Evolutionary conservation across 2,113 vertebrate species (phyloP), one percentile per base, ranked within the genome.

Genomic region (Pogona vitticeps): DNA sequence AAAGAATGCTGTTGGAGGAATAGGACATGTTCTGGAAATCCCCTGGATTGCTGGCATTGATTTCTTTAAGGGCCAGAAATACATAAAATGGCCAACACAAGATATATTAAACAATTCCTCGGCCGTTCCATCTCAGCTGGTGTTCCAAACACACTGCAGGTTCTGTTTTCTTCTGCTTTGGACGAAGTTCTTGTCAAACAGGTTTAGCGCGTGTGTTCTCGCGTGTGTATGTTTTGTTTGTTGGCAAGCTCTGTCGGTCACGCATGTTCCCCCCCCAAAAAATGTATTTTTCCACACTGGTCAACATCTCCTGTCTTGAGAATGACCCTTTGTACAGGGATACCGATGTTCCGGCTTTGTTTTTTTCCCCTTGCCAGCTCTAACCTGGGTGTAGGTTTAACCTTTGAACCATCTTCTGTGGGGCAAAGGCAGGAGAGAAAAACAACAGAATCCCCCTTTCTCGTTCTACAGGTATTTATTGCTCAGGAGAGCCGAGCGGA

Each of bases 161-260:
- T 56, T 78, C 31, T 26, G 38, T 13, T 83, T 80, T n/a, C 21
- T 77, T 80, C 86, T 86, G 40, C 82, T 78, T 56, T 58, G 61
- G 38, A 82, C 70, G 79, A 82, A 56, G 83, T 86, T 91, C 38
- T 73, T 76, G 10, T 3, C 59, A 1, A 85, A 92, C 90, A 72
- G 0, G 0, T 23, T 56, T 70, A n/a, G 20, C 42, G 76, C 33
- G 46, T 23, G 20, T 82, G 72, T 15, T 3, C n/a, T 14, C 31
- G 13, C 1, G 13, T 33, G 8, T 67, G 46, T 10, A 5, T 40
- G 14, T 65, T 59, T 79, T 26, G 56, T 3, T 40, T 65, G 63
- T 15, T 26, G 10, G n/a, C 14, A 6, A 23, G 82, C 21, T 58
- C 59, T 23, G 4, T 83, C 82, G 59, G 40, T 72, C 68, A 83